phyloP scores from a whole-genome alignment of 2,888 invertebrate species.

The Rhogogaster chlorosoma region DNA sequence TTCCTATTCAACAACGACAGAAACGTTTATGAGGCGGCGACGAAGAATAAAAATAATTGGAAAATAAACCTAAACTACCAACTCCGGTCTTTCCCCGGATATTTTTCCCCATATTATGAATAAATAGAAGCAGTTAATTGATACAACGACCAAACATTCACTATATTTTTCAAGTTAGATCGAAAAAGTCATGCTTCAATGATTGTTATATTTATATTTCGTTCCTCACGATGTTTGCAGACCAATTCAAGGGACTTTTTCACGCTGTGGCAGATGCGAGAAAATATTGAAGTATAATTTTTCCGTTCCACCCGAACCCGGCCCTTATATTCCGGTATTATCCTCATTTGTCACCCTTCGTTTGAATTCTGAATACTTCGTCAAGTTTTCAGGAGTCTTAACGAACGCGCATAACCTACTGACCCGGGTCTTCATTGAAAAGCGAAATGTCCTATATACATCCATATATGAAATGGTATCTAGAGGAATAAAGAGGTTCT shows the following conservation, averaged over 20 bases:
- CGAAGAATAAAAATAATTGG: slow-evolving; percentile 22
- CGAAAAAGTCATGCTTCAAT: neutral
- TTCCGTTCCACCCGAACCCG: neutral
- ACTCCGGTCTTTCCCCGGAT: neutral
- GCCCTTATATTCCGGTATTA: neutral
- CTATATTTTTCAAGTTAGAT: neutral
- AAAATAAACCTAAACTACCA: neutral
- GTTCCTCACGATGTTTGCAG: neutral
- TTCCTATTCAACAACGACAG: neutral
- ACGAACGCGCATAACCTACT: slow-evolving; percentile 42
- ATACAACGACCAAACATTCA: too few relatives aligned
- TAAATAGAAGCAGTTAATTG: neutral
- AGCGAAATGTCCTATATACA: neutral
- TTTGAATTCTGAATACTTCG: slow-evolving; percentile 33
- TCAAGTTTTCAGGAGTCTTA: slow-evolving; percentile 25
- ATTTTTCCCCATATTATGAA: neutral
- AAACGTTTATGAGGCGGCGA: neutral
- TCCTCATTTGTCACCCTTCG: slow-evolving; percentile 23
- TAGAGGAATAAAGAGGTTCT: neutral
- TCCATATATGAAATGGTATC: neutral
- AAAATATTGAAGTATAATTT: slow-evolving; percentile 13
- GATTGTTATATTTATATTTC: neutral
- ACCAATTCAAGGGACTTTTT: neutral
- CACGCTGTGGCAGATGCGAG: neutral
- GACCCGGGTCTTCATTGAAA: slow-evolving; percentile 16